These are phyloP conservation scores for Cinclus cinclus DNA, from an alignment of 2,113 vertebrate species.

Conservation along the genomic window DNA sequence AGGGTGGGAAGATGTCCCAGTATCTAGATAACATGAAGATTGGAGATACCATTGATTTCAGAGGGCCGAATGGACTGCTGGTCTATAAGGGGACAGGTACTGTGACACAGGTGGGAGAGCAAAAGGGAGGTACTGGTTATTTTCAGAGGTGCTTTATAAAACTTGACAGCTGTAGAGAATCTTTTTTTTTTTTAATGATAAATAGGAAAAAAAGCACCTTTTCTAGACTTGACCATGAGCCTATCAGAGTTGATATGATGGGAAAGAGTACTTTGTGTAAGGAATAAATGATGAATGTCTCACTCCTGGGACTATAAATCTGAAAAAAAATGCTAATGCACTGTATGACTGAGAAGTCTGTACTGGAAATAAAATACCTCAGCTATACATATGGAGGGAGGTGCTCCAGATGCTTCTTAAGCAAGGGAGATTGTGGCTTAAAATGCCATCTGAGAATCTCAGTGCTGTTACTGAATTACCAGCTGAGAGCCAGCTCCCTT, in stretches of 20 bases:
- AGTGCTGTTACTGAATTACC: not conserved
- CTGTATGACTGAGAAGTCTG: not conserved
- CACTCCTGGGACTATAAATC: not conserved
- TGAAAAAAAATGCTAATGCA: not conserved
- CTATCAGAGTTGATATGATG: not conserved
- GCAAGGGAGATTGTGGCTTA: not conserved
- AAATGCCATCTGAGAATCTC: not conserved
- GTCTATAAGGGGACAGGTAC: slow-evolving; percentile 85
- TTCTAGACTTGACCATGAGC: not conserved
- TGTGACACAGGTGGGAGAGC: not conserved
- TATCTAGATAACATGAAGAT: slow-evolving; percentile 84
- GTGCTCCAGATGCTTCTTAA: not conserved
- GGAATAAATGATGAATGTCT: not conserved
- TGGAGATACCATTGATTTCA: slow-evolving; percentile 86
- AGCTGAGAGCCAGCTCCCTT: not conserved
- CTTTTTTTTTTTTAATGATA: not conserved
- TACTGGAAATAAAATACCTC: not conserved
- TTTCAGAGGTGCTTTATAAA: not conserved
- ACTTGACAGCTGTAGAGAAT: not conserved
- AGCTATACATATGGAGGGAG: not conserved
- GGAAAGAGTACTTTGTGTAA: not conserved
- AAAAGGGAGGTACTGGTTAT: not conserved
- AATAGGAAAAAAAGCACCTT: not conserved
- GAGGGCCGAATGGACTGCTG: slow-evolving; percentile 87
- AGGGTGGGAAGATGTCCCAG: slow-evolving; percentile 93